These are phyloP conservation scores for Cecropterus lyciades DNA, from an alignment of 1,140 invertebrate genomes.

Conservation along the genomic window DNA sequence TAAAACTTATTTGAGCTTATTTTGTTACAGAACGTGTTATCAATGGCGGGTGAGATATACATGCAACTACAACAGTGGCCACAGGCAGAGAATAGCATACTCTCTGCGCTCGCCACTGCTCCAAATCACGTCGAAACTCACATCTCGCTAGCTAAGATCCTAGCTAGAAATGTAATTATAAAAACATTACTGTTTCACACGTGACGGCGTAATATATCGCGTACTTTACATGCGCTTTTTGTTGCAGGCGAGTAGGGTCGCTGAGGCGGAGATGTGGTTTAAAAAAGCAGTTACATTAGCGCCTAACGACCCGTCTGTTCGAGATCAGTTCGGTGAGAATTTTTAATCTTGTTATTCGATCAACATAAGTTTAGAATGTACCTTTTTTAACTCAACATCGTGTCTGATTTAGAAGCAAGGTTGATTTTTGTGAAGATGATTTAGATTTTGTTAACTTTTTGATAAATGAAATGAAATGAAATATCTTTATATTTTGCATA, in stretches of 20 bases:
- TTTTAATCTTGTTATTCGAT: neutral
- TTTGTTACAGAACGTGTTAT: constrained; percentile 89
- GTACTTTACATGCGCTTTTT: constrained; percentile 39
- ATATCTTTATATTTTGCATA: no score
- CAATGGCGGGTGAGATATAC: constrained; percentile 94
- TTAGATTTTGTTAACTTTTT: no score
- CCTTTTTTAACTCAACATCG: no score
- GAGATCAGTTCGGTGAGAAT: constrained; percentile 74
- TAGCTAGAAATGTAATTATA: constrained; percentile 93
- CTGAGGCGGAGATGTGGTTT: constrained; percentile 96
- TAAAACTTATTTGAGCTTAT: constrained; percentile 13
- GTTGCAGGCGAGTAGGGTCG: constrained; percentile 90
- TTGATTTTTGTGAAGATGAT: no score
- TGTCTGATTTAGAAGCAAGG: no score
- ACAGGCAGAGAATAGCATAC: constrained; percentile 93
- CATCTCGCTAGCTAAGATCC: constrained; percentile 95
- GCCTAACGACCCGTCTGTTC: constrained; percentile 88
- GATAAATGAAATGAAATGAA: no score
- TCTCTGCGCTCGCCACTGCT: constrained; percentile 91
- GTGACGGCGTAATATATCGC: constrained; percentile 19
- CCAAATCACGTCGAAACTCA: constrained; percentile 95
- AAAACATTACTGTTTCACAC: constrained; percentile 29
- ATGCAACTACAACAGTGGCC: constrained; percentile 91
- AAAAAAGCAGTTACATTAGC: constrained; percentile 92
- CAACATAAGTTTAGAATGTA: no score